phyloP scores from a whole-genome alignment of 2,113 vertebrate genomes.

The Lonchura striata region DNA sequence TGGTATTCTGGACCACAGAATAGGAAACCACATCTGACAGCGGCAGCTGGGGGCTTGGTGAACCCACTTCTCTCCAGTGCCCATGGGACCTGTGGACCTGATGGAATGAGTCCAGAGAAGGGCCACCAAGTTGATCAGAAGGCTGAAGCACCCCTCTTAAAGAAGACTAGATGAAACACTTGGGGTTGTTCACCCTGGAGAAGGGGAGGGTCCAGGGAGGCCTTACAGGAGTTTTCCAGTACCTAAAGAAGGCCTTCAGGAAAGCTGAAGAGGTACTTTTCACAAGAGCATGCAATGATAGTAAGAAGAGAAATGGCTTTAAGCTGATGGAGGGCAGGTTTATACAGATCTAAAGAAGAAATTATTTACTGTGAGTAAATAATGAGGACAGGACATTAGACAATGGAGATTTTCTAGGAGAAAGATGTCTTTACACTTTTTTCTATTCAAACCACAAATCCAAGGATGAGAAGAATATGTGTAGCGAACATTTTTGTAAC shows the following conservation, averaged over 20 bases:
- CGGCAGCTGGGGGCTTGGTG: rapidly evolving
- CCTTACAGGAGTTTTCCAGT: not conserved
- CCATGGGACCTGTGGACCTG: not conserved
- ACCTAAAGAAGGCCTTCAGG: not conserved
- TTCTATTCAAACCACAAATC: not conserved
- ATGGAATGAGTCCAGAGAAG: not conserved
- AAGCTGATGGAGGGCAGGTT: not conserved
- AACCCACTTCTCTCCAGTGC: not conserved
- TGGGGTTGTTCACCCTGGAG: not conserved
- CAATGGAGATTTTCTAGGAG: not conserved
- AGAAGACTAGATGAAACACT: not conserved
- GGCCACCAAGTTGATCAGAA: not conserved
- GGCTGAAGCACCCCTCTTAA: not conserved
- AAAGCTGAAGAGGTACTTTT: not conserved
- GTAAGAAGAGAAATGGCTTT: not conserved
- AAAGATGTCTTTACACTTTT: not conserved
- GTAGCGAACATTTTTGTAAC: not conserved
- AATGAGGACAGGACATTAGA: not conserved
- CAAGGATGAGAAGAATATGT: not conserved
- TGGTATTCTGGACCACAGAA: rapidly evolving
- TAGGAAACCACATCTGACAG: rapidly evolving
- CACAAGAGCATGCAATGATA: not conserved
- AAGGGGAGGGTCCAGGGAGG: not conserved
- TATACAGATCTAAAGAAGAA: not conserved
- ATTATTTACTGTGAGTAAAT: not conserved